Conservation (phyloP, 2,113 vertebrate species). For the Cichladusa arquata region DNA sequence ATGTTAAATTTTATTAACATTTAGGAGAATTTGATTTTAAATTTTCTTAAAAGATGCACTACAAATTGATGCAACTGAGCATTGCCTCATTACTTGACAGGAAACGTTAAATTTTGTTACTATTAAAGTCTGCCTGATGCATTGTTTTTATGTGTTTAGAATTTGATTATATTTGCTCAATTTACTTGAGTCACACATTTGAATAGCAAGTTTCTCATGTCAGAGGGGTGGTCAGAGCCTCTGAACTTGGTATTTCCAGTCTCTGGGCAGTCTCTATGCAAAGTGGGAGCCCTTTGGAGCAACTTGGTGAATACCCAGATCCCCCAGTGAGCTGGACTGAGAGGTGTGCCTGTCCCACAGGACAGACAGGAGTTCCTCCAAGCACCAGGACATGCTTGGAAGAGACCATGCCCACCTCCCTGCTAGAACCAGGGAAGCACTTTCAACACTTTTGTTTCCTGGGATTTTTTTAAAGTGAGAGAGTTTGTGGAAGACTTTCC, state of each 20-base stretch:
- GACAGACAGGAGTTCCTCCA: not conserved
- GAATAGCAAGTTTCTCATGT: not conserved
- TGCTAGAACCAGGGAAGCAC: not conserved
- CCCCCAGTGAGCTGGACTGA: not conserved
- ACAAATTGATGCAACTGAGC: not conserved
- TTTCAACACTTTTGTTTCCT: not conserved
- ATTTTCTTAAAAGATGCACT: not conserved
- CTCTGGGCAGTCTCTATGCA: not conserved
- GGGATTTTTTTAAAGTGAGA: not conserved
- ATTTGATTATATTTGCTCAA: not conserved
- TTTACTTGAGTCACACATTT: not conserved
- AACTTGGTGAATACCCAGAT: not conserved
- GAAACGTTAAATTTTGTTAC: not conserved
- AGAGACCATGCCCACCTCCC: not conserved
- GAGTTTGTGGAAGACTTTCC: not conserved
- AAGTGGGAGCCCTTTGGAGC: not conserved
- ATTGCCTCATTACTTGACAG: not conserved
- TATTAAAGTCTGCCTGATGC: not conserved
- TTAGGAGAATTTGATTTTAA: not conserved
- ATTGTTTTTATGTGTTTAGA: not conserved
- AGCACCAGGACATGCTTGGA: accelerated
- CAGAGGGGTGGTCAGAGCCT: not conserved
- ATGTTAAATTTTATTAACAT: not conserved
- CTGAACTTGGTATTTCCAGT: accelerated
- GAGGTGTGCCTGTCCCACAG: not conserved